Conservation (phyloP, 2,113 vertebrate genomes). For the Promerops cafer region DNA sequence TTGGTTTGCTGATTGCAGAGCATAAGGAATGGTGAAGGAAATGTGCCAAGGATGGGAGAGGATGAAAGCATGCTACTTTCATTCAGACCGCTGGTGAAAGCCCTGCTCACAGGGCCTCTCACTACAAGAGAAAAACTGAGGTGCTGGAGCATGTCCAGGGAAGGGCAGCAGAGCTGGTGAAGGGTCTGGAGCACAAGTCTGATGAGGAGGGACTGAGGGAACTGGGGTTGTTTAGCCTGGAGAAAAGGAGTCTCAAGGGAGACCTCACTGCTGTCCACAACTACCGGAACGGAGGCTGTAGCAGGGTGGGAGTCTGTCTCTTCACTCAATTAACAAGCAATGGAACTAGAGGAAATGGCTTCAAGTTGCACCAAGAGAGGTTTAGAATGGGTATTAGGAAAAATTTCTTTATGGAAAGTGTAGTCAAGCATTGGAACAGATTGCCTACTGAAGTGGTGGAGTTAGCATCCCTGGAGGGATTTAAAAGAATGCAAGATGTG, state of each 20-base stretch:
- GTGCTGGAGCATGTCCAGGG: neutral
- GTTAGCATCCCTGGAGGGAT: neutral
- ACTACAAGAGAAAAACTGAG: neutral
- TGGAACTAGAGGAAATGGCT: neutral
- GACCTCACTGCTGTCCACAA: neutral
- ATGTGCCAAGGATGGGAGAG: neutral
- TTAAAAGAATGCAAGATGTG: neutral
- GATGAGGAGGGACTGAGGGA: neutral
- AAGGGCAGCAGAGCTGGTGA: neutral
- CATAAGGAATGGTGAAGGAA: neutral
- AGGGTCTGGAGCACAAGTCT: neutral
- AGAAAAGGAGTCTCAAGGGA: neutral
- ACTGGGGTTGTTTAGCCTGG: neutral
- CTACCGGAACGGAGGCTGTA: neutral
- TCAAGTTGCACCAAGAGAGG: neutral
- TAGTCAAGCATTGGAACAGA: neutral
- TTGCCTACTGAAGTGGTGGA: neutral
- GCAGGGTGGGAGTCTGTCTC: neutral
- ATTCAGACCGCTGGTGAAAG: neutral
- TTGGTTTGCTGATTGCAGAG: neutral
- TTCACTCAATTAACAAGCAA: neutral
- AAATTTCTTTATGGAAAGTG: neutral
- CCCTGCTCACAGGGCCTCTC: neutral
- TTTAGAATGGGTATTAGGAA: neutral
- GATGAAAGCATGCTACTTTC: neutral